These are phyloP conservation scores for Watsonalla binaria DNA, from an alignment of 2,888 invertebrate species.

Conservation along the genomic window DNA sequence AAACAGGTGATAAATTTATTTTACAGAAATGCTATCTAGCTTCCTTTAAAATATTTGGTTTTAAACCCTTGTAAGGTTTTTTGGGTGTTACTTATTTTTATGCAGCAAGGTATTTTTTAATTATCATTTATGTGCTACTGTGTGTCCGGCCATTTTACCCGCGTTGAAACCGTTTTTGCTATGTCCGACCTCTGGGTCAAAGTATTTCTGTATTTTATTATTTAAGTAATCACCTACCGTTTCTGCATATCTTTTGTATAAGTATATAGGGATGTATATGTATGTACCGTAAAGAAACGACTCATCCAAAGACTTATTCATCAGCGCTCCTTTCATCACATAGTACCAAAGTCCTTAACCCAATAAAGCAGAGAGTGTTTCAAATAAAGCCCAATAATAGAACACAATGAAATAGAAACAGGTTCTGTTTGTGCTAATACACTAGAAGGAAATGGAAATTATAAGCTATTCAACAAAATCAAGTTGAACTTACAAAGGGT, in stretches of 20 bases:
- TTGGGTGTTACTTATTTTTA: not conserved
- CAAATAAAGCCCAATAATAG: constrained; percentile 27
- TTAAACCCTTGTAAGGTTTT: not conserved
- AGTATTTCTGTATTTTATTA: too few species aligned
- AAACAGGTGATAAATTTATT: constrained; percentile 32
- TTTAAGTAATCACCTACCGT: too few species aligned
- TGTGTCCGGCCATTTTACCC: too few species aligned
- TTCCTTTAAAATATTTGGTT: not conserved
- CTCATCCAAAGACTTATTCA: constrained; percentile 1
- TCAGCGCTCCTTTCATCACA: constrained; percentile 9
- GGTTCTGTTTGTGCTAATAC: constrained; percentile 35
- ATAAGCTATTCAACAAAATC: constrained; percentile 40
- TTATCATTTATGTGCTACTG: not conserved
- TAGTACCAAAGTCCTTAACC: constrained; percentile 8
- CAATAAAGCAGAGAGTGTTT: constrained; percentile 19
- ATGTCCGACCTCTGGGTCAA: too few species aligned
- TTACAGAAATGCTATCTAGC: constrained; percentile 13
- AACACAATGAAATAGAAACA: constrained; percentile 31
- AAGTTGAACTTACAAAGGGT: constrained; percentile 13
- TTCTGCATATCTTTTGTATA: too few species aligned
- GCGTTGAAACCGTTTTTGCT: too few species aligned
- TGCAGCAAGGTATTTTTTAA: not conserved
- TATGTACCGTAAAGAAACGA: not conserved
- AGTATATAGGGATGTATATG: too few species aligned
- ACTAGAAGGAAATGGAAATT: constrained; percentile 39